Evolutionary conservation across 1,140 invertebrate genomes (phyloP), one percentile per base, ranked within the genome.

Genomic region (Tigriopus japonicus): DNA sequence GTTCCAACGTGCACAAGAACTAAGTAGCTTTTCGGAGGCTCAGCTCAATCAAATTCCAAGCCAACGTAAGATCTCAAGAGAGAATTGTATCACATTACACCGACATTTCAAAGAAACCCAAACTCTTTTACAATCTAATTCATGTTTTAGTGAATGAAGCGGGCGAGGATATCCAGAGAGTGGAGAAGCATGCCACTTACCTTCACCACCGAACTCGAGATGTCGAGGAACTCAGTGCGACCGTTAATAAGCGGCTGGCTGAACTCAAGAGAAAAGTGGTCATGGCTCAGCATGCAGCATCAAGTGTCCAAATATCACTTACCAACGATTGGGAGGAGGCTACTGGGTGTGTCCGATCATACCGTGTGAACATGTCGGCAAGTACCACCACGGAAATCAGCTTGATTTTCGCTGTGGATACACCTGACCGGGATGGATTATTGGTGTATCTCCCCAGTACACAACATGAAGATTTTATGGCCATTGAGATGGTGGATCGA

Each of bases 231-330:
- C 53, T 23, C 49, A 66, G 80, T 64, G 71, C 74, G 28, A 76
- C 76, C 0, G 72, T 84, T 23, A 66, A 75, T 0, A 71, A 73
- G 1, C 80, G 82, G 62, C 63, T 91, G 15, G 75, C 78, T 51
- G 77, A 79, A 52, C 72, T 92, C 0, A 77, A 78, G 28, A 77
- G 83, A 66, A 81, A 82, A 69, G 86, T 91, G 56, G 74, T 77
- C 1, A 78, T 84, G 67, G 85, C 87, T 0, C 76, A 79, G 65
- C 86, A 91, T 70, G 80, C 81, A 12, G 86, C 87, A 0, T 80
- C 86, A 53, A 81, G 80, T 51, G 85, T 88, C 73, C 78, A 76
- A 73, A 54, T 61, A 10, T 17, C 40, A 3, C 5, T 54, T 28
- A 21, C 52, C 14, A 54, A 54, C 17, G 52, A 59, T 45, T 53